Base-by-base conservation (phyloP, 2,888 invertebrate genomes). In the Melangyna quadrimaculata region DNA sequence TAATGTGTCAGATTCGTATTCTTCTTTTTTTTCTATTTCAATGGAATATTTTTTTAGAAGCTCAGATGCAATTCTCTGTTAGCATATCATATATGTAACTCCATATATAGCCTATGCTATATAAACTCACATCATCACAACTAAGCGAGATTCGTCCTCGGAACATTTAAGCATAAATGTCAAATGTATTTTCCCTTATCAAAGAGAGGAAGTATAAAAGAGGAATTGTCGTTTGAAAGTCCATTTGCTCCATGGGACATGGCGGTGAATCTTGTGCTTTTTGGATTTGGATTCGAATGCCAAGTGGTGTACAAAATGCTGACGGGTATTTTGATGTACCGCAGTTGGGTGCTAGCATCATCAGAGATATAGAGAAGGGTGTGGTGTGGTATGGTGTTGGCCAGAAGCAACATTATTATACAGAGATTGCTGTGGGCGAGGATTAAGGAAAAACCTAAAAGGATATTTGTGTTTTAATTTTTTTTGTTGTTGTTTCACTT, bases 161-260 rank as follows among this genome's bases (percentile, higher is more conserved):
- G 24, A 75, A 65, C 40, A 73, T 67, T 71, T 71, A 80, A 59
- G 57, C 74, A 74, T 65, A 78, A 78, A 83, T 83, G 83, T 83
- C 83, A 83, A 78, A 78, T 83, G 70, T 78, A 74, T 83, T 51
- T 67, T 57, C 61, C 51, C 83, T 83, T 78, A 78, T 78, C 78
- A 83, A 83, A 78, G 40, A 65, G 55, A 69, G 45, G 73, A 63
- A 59, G 45, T 53, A 77, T 27, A 78, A 61, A 61, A 59, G 81
- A 65, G 67, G 72, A 69, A 78, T 78, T 78, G 73, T 83, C 78
- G 70, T 78, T 78, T 72, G 48, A 65, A 74, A 74, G 74, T 78
- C 78, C 74, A 78, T 83, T 83, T 78, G 63, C 74, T 71, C 73
- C 35, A 74, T 74, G 55, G 78, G 74, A 78, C 63, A 55, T 57